phyloP scores from a whole-genome alignment of 2,888 invertebrate genomes.

The Drosophila ezoana region DNA sequence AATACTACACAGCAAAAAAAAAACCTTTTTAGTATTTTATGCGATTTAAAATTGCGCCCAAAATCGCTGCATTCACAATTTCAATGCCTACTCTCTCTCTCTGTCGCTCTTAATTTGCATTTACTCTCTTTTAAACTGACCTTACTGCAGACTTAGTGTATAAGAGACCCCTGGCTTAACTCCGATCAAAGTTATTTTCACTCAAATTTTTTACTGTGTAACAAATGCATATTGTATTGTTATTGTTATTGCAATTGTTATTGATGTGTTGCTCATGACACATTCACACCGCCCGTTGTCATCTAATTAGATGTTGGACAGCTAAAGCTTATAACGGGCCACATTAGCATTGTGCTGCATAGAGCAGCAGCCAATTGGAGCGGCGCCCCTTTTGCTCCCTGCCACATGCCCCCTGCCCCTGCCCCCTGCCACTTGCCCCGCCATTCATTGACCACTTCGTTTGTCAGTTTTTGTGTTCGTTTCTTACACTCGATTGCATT shows the following conservation, averaged over 20 bases:
- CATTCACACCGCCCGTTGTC: constrained; percentile 52
- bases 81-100: background rate
- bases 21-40: background rate
- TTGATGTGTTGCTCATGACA: constrained; percentile 45
- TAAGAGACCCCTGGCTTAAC: too few relatives aligned
- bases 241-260: constrained; percentile 32
- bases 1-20: background rate
- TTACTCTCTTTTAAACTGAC: background rate
- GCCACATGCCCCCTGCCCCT: background rate
- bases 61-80: background rate
- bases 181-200: too few relatives aligned
- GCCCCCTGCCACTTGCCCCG: constrained; percentile 14
- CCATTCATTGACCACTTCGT: constrained; percentile 40
- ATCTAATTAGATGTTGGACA: constrained; percentile 64
- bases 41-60: background rate
- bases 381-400: constrained; percentile 20
- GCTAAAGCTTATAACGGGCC: constrained; percentile 47
- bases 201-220: background rate
- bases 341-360: constrained; percentile 46
- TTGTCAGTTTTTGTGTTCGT: constrained; percentile 36
- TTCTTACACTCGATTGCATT: constrained; percentile 57
- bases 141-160: too few relatives aligned
- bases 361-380: constrained; percentile 49
- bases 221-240: background rate
- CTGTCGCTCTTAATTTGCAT: background rate